Evolutionary conservation across 2,888 invertebrate genomes (phyloP), one percentile per base, ranked within the genome.

Genomic region (Chymomyza fuscimana): DNA sequence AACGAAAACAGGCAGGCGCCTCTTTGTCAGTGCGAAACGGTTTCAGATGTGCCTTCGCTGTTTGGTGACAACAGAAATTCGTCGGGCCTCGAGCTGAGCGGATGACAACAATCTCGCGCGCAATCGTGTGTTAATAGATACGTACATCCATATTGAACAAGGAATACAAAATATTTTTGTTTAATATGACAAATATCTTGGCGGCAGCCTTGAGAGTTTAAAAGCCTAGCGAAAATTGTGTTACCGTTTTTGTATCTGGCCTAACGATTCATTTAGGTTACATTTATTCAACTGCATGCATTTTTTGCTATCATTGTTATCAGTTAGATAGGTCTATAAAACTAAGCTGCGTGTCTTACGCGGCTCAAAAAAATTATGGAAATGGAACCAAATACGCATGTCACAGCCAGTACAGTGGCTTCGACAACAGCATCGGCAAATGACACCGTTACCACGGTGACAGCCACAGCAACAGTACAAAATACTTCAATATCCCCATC

Each of bases 21-120:
- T 60, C 62, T 67, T 60, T 58, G 25, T 63, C 59, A 65, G 64
- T 40, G 22, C 29, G 54, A 77, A 87, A 88, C 89, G 89, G 90
- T 89, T 86, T 83, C 78, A 75, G 79, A 73, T 80, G 67, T 77
- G 87, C 80, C 82, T 88, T 86, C 66, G 72, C 70, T 73, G 74
- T 78, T 74, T 68, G 66, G 67, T 81, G 77, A 80, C 77, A 88
- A 85, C 92, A 92, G 91, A 92, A 91, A 89, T 90, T 90, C 87
- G 89, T 89, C 89, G 91, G 90, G 88, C 89, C 89, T 91, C 92
- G 89, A 82, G 83, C 87, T 89, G 90, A 91, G 85, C 89, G 90
- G 91, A 88, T 89, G 89, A 78, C 79, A 66, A 81, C 74, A 83
- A 77, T 77, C 69, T 69, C 66, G 46, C 76, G 77, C 78, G 73